phyloP scores from a whole-genome alignment of 2,113 vertebrate species.

The Plecturocebus donacophilus region DNA sequence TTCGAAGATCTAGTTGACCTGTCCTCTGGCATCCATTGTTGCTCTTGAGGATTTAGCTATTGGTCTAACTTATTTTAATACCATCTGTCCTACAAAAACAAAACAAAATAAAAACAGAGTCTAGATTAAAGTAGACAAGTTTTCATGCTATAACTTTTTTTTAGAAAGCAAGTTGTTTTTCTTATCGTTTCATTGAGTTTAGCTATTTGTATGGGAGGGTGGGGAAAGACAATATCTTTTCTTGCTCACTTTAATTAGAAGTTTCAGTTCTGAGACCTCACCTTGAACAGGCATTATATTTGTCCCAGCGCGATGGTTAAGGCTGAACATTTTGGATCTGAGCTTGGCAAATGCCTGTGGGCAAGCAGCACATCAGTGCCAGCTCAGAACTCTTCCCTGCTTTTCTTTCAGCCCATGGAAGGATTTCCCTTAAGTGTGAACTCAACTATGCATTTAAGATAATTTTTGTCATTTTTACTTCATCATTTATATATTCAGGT shows the following conservation, averaged over 20 bases:
- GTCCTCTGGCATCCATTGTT: background rate
- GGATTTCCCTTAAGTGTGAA: background rate
- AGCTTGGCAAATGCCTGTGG: background rate
- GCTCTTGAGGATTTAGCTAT: background rate
- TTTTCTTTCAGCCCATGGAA: background rate
- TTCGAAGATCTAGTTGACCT: background rate
- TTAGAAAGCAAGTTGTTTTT: background rate
- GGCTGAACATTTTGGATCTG: background rate
- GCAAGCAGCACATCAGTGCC: too few species aligned
- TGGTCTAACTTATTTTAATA: background rate
- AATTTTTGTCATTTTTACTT: background rate
- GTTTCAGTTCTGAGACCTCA: background rate
- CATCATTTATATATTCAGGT: background rate
- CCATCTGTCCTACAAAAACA: background rate
- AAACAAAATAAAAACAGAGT: background rate
- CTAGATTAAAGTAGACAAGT: background rate
- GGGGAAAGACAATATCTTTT: background rate
- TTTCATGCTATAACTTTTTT: background rate
- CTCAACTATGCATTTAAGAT: background rate
- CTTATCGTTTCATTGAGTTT: background rate
- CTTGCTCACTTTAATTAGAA: background rate
- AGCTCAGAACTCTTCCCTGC: background rate
- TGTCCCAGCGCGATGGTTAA: background rate
- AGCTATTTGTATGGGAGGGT: background rate
- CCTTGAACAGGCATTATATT: background rate